These are phyloP conservation scores for Lasiurus cinereus DNA, from an alignment of 2,113 vertebrate species.

Conservation along the genomic window DNA sequence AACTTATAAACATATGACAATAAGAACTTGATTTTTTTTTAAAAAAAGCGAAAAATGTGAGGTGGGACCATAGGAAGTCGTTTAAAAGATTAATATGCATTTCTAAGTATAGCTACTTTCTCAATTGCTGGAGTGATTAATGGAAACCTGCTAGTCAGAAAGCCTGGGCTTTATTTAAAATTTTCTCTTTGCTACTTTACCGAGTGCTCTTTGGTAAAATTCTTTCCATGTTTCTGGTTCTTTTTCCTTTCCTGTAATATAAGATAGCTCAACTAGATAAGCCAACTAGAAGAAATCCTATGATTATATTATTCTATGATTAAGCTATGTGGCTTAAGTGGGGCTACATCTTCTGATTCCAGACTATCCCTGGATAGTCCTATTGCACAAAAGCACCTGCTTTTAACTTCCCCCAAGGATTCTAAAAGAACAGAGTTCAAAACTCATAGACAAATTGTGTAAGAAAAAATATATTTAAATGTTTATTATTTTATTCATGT, in stretches of 20 bases:
- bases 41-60: conserved; percentile 5
- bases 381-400: not conserved
- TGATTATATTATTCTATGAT: not conserved
- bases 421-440: conserved; percentile 45
- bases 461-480: conserved; percentile 12
- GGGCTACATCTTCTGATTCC: not conserved
- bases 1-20: not conserved
- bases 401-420: not conserved
- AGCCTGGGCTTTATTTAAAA: not conserved
- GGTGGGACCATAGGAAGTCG: not conserved
- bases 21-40: not conserved
- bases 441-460: not conserved
- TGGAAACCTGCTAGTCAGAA: not conserved
- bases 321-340: not conserved
- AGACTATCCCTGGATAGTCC: not conserved
- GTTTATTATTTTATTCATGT: not conserved
- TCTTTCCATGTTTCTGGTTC: not conserved
- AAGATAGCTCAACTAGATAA: not conserved
- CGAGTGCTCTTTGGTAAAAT: not conserved
- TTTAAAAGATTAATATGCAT: conserved; percentile 7
- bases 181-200: not conserved
- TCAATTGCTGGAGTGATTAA: not conserved
- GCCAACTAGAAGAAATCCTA: not conserved
- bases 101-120: not conserved
- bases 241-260: not conserved